A percentile compares a stretch with the other conserved stretches of the same genome.
Conservation (phyloP, 1,140 invertebrate species). For the Physella acuta region DNA sequence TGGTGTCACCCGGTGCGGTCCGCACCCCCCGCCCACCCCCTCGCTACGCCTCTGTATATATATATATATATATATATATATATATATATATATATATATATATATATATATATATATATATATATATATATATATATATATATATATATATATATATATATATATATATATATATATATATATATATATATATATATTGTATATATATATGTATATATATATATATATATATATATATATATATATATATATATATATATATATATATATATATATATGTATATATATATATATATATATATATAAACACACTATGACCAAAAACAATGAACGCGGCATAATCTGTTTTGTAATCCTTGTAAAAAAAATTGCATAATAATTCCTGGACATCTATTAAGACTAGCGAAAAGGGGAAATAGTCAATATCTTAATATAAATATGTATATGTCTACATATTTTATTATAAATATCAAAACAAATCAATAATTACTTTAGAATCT, state of each 20-base stretch:
- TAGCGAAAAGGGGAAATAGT: too few relatives aligned
- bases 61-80: slow-evolving; percentile 5
- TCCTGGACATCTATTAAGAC: too few relatives aligned
- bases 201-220: not conserved
- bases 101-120: slow-evolving; percentile 5
- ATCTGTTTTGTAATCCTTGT: too few relatives aligned
- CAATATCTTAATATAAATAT: too few relatives aligned
- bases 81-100: slow-evolving; percentile 5
- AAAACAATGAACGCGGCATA: too few relatives aligned
- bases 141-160: not conserved
- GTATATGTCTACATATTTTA: too few relatives aligned
- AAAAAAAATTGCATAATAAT: not conserved
- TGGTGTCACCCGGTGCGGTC: too few relatives aligned
- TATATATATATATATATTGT: not conserved
- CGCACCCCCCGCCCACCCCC: too few relatives aligned
- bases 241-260: not conserved
- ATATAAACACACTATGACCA: not conserved
- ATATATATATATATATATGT: not conserved
- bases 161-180: not conserved
- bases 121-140: not conserved
- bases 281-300: not conserved
- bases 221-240: not conserved
- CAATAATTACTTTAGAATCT: too few relatives aligned
- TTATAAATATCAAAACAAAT: too few relatives aligned
- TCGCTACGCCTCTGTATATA: too few relatives aligned